These are phyloP conservation scores for Pandemis corylana DNA, from an alignment of 2,888 invertebrate species.

Conservation along the genomic window DNA sequence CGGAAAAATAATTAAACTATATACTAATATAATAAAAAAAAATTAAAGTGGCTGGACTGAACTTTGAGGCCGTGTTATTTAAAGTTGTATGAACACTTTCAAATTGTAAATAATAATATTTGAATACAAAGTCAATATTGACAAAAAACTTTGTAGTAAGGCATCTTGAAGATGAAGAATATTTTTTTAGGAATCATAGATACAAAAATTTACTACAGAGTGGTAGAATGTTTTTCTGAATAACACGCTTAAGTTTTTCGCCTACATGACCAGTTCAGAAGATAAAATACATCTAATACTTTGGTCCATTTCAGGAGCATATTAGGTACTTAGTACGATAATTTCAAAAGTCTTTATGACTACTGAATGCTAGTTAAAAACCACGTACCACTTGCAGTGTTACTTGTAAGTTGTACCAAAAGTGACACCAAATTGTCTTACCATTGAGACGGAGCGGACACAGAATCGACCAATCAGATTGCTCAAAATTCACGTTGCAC, in stretches of 20 bases:
- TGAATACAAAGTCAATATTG: neutral
- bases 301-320: slow-evolving; percentile 43
- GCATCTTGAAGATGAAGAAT: neutral
- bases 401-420: neutral
- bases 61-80: neutral
- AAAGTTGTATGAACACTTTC: slow-evolving; percentile 28
- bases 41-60: too few species aligned
- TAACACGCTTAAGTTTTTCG: neutral
- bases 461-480: too few species aligned
- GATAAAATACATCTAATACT: slow-evolving; percentile 23
- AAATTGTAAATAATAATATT: slow-evolving; percentile 4
- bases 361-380: slow-evolving; percentile 14
- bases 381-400: neutral
- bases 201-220: neutral
- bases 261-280: neutral
- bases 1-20: too few species aligned
- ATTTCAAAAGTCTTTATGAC: slow-evolving; percentile 1
- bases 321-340: slow-evolving; percentile 13
- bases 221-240: neutral
- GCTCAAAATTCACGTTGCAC: too few species aligned
- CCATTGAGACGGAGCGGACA: too few species aligned
- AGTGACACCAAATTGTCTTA: neutral
- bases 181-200: neutral
- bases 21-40: too few species aligned
- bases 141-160: neutral